phyloP scores from a whole-genome alignment of 2,888 invertebrate genomes.

The Griposia aprilina region DNA sequence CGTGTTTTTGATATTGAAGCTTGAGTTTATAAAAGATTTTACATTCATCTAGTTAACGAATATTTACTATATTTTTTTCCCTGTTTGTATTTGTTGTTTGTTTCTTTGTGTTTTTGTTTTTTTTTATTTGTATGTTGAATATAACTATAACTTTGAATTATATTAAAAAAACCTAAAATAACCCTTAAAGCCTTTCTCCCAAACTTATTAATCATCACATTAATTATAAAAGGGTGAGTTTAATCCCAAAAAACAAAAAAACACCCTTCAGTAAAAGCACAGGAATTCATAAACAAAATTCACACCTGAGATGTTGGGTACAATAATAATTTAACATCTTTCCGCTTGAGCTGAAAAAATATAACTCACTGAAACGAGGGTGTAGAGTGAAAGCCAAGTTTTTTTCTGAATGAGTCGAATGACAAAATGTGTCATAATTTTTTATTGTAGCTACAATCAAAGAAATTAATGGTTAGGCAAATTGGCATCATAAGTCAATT shows the following conservation, averaged over 20 bases:
- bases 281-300: constrained; percentile 77
- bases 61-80: not conserved
- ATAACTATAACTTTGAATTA: constrained; percentile 21
- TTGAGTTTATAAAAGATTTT: not conserved
- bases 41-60: not conserved
- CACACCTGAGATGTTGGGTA: constrained; percentile 78
- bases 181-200: constrained; percentile 25
- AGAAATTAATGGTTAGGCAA: not conserved
- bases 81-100: too few relatives aligned
- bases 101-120: too few relatives aligned
- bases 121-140: too few relatives aligned
- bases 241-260: constrained; percentile 46
- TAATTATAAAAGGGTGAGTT: constrained; percentile 41
- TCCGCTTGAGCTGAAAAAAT: constrained; percentile 73
- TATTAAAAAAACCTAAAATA: constrained; percentile 27
- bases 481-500: too few relatives aligned
- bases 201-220: constrained; percentile 39
- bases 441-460: not conserved
- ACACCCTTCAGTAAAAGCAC: constrained; percentile 48
- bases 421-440: not conserved
- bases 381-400: constrained; percentile 44
- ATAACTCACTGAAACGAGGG: constrained; percentile 56
- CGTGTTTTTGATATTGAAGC: not conserved
- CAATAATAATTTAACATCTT: constrained; percentile 76
- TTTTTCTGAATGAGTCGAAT: not conserved